Base-by-base conservation (phyloP, 2,888 invertebrate genomes). In the Cantharis nigra region DNA sequence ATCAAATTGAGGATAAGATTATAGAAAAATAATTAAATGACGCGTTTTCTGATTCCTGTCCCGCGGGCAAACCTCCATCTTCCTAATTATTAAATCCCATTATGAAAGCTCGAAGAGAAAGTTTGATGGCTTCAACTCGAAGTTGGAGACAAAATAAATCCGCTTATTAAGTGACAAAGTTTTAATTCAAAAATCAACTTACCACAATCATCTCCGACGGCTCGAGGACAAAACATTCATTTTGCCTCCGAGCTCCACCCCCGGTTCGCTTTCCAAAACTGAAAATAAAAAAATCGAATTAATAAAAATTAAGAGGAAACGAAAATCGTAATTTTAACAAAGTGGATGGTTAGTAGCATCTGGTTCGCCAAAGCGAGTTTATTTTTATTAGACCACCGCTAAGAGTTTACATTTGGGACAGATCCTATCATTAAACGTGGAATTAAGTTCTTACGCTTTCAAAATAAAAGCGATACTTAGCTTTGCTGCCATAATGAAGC, bases 191-290 rank as follows among this genome's bases (percentile, higher is more conserved):
- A 30, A 82, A 49, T 67, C 65, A 67, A 93, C 95, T 92, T 88
- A 95, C 95, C 89, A 94, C 95, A 87, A 96, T 94, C 95, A 96
- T 95, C 90, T 96, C 96, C 85, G 95, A 95, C 79, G 95, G 93
- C 88, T 96, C 96, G 87, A 96, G 91, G 80, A 95, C 94, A 88
- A 96, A 92, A 88, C 96, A 96, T 89, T 96, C 95, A 89, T 95
- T 95, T 83, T 93, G 93, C 84, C 96, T 90, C 81, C 95, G 90
- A 82, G 93, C 92, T 88, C 94, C 94, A 87, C 94, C 94, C 80
- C 93, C 93, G 84, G 93, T 93, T 85, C 95, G 91, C 89, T 95
- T 95, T 83, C 95, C 96, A 89, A 96, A 95, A 91, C 96, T 96
- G 91, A 75, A 93, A 92, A 83, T 88, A 82, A 83, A 80, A 23